phyloP scores from a whole-genome alignment of 2,888 invertebrate species.

The Netelia melanura region DNA sequence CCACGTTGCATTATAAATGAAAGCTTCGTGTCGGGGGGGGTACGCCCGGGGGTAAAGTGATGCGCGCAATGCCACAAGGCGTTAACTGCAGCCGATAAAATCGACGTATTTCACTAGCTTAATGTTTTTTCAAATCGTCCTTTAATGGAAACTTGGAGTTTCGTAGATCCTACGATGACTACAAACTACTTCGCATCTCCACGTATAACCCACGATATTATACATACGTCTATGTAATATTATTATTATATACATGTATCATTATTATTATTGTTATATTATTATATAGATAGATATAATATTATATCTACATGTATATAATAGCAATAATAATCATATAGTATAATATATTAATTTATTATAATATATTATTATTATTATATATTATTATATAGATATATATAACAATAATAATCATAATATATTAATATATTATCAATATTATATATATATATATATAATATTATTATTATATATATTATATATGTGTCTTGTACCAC shows the following conservation, averaged over 20 bases:
- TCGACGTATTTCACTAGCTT: constrained; percentile 62
- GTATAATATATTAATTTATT: too few species aligned
- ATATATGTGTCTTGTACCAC: not conserved
- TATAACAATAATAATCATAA: too few species aligned
- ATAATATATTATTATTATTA: too few species aligned
- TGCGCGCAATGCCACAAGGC: constrained; percentile 43
- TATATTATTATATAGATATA: too few species aligned
- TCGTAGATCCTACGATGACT: constrained; percentile 50
- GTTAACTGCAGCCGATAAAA: constrained; percentile 68
- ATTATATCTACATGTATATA: too few species aligned
- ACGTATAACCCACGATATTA: constrained; percentile 54
- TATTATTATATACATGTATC: too few species aligned
- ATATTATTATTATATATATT: constrained; percentile 8
- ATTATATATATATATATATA: too few species aligned
- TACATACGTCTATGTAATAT: not conserved
- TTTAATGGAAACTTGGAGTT: constrained; percentile 65
- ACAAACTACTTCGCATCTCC: constrained; percentile 19
- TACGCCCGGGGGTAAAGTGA: not conserved
- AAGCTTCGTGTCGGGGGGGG: not conserved
- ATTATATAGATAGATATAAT: too few species aligned
- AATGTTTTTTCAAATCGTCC: constrained; percentile 63
- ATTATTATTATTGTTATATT: too few species aligned
- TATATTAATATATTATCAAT: too few species aligned
- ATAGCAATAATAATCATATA: too few species aligned
- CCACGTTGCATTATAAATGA: not conserved